phyloP scores from a whole-genome alignment of 2,113 vertebrate species.

The Oplegnathus fasciatus region DNA sequence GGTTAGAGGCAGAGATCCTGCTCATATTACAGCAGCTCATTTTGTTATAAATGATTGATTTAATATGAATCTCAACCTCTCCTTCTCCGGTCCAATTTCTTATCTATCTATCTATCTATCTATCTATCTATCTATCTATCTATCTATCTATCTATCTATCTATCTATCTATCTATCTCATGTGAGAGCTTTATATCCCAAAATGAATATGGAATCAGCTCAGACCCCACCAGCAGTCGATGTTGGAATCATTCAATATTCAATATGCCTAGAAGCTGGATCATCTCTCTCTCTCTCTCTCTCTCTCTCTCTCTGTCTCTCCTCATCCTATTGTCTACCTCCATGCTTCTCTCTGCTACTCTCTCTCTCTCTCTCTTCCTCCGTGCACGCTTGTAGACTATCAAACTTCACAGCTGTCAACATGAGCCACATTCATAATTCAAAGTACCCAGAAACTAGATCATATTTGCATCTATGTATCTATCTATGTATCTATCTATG shows the following conservation, averaged over 20 bases:
- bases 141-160: conserved; percentile 4
- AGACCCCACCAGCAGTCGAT: conserved; percentile 23
- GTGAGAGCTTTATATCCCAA: neutral
- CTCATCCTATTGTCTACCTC: neutral
- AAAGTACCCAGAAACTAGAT: conserved; percentile 12
- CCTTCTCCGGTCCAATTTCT: neutral
- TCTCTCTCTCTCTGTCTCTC: neutral
- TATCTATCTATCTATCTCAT: neutral
- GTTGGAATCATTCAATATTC: conserved; percentile 49
- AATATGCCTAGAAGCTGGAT: conserved; percentile 35
- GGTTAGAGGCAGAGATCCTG: conserved; percentile 27
- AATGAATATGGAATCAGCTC: conserved; percentile 23
- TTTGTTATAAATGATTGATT: conserved; percentile 13
- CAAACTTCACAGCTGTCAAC: conserved; percentile 19
- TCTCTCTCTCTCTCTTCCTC: neutral
- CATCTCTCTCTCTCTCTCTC: neutral
- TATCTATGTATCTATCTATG: conserved; percentile 10
- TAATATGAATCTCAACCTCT: neutral
- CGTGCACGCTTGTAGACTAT: neutral
- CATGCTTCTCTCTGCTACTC: neutral
- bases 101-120: neutral
- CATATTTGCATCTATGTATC: conserved; percentile 14
- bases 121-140: neutral
- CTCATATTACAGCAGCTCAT: conserved; percentile 9
- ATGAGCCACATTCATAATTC: conserved; percentile 25